Percentiles rank a stretch among this genome's conserved stretches.
These are phyloP conservation scores for Thymelicus sylvestris DNA, from an alignment of 2,888 invertebrate genomes.

Conservation along the genomic window DNA sequence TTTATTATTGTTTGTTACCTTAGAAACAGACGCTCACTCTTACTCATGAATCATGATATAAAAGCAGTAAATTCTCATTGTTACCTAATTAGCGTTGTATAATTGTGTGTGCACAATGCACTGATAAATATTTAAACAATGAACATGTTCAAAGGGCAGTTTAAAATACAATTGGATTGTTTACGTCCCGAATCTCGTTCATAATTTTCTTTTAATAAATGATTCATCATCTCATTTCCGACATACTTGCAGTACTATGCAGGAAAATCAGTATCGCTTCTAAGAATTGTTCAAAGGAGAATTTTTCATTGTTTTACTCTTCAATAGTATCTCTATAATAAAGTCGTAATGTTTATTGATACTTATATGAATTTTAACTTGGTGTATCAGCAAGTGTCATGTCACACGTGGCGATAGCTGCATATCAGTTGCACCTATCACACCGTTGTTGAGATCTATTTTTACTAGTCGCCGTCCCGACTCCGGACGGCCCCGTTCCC, in stretches of 20 bases:
- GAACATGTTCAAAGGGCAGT: neutral
- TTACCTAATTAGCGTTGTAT: neutral
- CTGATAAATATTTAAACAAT: neutral
- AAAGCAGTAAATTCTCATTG: constrained; percentile 3
- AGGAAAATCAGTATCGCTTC: no score
- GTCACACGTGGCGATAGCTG: neutral
- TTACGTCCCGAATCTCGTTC: constrained; percentile 1
- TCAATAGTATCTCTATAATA: no score
- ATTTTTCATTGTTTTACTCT: no score
- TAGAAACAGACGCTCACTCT: neutral
- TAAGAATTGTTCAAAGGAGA: no score
- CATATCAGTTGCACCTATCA: constrained; percentile 3
- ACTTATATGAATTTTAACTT: no score
- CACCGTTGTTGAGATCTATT: constrained; percentile 48
- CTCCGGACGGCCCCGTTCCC: constrained; percentile 61
- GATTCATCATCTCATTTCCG: neutral
- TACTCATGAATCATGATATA: neutral
- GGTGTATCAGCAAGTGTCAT: no score
- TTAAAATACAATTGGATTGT: constrained; percentile 2
- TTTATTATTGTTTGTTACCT: no score
- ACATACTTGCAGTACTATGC: no score
- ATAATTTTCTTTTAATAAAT: neutral
- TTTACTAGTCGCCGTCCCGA: constrained; percentile 58
- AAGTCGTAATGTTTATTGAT: no score
- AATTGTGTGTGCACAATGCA: neutral